phyloP scores from a whole-genome alignment of 2,113 vertebrate species.

The Pelobates fuscus region DNA sequence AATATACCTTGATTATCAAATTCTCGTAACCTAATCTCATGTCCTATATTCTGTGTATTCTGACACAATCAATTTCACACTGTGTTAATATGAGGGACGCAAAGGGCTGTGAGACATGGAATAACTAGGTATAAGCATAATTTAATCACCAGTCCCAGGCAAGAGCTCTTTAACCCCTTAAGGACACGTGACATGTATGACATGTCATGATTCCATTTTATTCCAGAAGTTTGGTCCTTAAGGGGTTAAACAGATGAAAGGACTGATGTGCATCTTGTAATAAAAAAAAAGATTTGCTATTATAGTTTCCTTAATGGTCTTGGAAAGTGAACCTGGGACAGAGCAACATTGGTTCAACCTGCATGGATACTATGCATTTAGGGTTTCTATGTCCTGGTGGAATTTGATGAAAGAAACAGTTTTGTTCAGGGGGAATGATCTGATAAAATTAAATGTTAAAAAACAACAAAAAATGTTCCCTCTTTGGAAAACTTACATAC shows the following conservation, averaged over 20 bases:
- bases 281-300: conserved; percentile 11
- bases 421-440: too few relatives aligned
- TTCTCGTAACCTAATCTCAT: background rate
- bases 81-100: background rate
- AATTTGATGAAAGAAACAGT: too few relatives aligned
- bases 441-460: too few relatives aligned
- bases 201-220: too few relatives aligned
- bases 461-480: too few relatives aligned
- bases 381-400: too few relatives aligned
- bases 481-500: too few relatives aligned
- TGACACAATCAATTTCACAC: background rate
- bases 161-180: background rate
- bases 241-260: too few relatives aligned
- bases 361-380: too few relatives aligned
- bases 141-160: conserved; percentile 11
- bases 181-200: too few relatives aligned
- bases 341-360: too few relatives aligned
- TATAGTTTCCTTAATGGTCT: background rate
- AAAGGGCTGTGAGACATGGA: background rate
- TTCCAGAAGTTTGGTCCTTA: too few relatives aligned
- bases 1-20: conserved; percentile 9
- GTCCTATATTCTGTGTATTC: conserved; percentile 7
- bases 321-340: background rate
- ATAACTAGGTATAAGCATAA: conserved; percentile 23
- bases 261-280: conserved; percentile 8